A percentile compares a stretch with the other conserved stretches of the same genome.
Evolutionary conservation across 2,888 invertebrate species (phyloP).

Genomic region (Blastobasis adustella): DNA sequence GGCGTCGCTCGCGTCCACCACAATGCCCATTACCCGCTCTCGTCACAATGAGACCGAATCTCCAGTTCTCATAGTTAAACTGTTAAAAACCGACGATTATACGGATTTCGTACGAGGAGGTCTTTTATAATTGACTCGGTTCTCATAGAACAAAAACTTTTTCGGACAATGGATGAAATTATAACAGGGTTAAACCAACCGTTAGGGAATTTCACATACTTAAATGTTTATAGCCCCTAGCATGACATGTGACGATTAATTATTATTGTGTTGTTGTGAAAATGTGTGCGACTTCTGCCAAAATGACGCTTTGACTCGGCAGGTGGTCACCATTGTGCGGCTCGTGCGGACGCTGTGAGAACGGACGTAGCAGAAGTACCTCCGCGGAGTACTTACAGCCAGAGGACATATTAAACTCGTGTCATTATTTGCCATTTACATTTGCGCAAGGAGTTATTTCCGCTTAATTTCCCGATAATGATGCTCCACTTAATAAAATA

Average conservation of each 20-base stretch:
- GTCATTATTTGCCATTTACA: too few relatives aligned
- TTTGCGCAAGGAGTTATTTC: too few relatives aligned
- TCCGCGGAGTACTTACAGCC: too few relatives aligned
- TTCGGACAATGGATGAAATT: constrained; percentile 71
- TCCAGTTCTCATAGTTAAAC: constrained; percentile 70
- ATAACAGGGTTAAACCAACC: constrained; percentile 62
- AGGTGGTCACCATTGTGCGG: constrained; percentile 17
- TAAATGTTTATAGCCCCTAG: constrained; percentile 59
- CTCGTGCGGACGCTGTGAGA: too few relatives aligned
- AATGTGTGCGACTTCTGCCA: constrained; percentile 26
- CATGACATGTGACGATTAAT: constrained; percentile 68
- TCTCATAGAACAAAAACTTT: constrained; percentile 68
- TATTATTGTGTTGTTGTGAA: constrained; percentile 46
- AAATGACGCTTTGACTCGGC: constrained; percentile 30
- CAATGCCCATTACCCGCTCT: constrained; percentile 39
- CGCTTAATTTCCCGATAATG: too few relatives aligned
- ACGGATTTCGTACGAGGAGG: constrained; percentile 59
- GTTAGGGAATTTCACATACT: constrained; percentile 66
- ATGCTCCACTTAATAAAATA: too few relatives aligned
- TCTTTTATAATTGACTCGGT: constrained; percentile 66
- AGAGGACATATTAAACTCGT: too few relatives aligned
- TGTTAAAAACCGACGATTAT: constrained; percentile 68
- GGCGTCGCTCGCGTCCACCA: constrained; percentile 23
- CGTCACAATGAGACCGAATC: constrained; percentile 61
- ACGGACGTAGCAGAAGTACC: too few relatives aligned